These are phyloP conservation scores for Sylvietta virens DNA, from an alignment of 2,113 vertebrate species.

Conservation along the genomic window DNA sequence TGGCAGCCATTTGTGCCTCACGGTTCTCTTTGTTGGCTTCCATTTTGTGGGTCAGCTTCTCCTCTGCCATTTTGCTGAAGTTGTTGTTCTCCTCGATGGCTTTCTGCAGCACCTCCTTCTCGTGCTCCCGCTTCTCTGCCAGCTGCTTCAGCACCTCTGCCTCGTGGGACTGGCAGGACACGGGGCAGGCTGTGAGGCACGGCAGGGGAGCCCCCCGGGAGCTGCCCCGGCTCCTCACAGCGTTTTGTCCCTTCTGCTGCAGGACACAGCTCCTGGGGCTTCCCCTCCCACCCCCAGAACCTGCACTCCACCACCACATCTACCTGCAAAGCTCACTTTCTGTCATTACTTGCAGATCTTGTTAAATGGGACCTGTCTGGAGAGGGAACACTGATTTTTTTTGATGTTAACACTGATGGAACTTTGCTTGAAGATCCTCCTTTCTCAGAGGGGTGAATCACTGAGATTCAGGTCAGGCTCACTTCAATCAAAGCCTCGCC, in stretches of 20 bases:
- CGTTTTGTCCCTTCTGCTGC: too few species aligned
- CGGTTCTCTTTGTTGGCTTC: slow-evolving; percentile 95
- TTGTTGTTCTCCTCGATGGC: slow-evolving; percentile 91
- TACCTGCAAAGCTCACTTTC: too few species aligned
- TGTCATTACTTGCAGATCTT: background rate
- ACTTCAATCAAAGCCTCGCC: background rate
- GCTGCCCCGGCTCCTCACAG: fast-evolving
- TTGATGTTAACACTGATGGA: fast-evolving
- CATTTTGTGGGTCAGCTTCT: slow-evolving; percentile 95
- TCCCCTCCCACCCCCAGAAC: background rate
- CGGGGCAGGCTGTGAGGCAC: background rate
- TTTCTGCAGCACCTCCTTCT: slow-evolving; percentile 95
- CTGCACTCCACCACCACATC: fast-evolving
- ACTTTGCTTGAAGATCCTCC: background rate
- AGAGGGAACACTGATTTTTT: fast-evolving
- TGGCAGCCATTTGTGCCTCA: slow-evolving; percentile 88
- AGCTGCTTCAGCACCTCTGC: slow-evolving; percentile 91
- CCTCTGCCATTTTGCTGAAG: slow-evolving; percentile 92
- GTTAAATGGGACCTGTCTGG: background rate
- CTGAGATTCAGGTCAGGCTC: background rate
- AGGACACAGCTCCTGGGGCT: background rate
- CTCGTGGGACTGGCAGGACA: slow-evolving; percentile 81
- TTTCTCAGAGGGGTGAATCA: background rate
- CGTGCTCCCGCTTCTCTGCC: slow-evolving; percentile 92
- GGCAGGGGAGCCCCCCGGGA: fast-evolving